phyloP scores from a whole-genome alignment of 2,113 vertebrate species.

The Neolamprologus caudopunctatus region DNA sequence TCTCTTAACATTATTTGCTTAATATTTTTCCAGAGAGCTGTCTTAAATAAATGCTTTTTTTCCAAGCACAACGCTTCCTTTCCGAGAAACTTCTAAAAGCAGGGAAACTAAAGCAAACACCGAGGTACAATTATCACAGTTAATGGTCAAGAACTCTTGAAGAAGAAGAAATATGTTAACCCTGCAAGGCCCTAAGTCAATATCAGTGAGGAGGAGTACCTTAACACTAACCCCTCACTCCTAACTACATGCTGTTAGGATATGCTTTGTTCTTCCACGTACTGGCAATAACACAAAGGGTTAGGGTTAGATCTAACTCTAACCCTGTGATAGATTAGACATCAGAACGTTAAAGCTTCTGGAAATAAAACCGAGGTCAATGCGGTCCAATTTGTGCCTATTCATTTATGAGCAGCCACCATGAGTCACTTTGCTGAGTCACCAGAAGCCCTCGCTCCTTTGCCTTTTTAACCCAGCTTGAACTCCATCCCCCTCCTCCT shows the following conservation, averaged over 20 bases:
- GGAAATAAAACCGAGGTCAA: background rate
- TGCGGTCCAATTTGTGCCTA: background rate
- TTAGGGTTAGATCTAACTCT: background rate
- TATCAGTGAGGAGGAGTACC: background rate
- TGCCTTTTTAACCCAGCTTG: slow-evolving; percentile 28
- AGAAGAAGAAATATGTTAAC: background rate
- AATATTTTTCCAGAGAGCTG: background rate
- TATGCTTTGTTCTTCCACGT: background rate
- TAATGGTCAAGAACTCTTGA: background rate
- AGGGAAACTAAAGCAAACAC: background rate
- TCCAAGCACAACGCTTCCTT: background rate
- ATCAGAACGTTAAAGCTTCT: background rate
- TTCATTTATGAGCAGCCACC: background rate
- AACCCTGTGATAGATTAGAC: background rate
- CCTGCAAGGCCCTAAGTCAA: background rate
- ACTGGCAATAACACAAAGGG: background rate
- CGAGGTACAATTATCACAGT: background rate
- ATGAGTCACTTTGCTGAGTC: background rate
- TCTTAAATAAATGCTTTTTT: background rate
- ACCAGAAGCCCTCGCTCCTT: background rate
- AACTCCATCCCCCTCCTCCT: background rate
- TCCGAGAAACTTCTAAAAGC: background rate
- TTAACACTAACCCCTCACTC: background rate
- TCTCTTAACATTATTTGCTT: background rate
- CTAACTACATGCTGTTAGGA: background rate